Evolutionary conservation across 2,888 invertebrate genomes (phyloP).

Genomic region (Digitonthophagus gazella): DNA sequence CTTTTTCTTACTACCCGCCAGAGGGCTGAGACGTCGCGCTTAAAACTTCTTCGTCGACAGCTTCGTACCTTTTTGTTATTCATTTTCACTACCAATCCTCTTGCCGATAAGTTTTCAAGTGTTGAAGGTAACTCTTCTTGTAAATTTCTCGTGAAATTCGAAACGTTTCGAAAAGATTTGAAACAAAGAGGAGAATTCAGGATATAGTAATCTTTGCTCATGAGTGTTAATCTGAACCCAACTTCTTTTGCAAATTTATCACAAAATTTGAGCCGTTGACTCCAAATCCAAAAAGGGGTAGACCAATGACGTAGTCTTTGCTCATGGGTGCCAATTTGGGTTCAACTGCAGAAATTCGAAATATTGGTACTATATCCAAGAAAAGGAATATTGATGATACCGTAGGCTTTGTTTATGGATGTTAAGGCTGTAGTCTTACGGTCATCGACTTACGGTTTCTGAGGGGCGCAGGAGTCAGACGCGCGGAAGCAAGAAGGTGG

Average conservation of each 20-base stretch:
- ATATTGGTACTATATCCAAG: not conserved
- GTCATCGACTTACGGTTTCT: no score
- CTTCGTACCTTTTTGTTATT: not conserved
- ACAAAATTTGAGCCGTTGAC: not conserved
- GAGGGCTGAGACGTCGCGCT: not conserved
- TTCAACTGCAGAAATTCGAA: not conserved
- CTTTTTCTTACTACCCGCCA: conserved; percentile 6
- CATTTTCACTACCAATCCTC: not conserved
- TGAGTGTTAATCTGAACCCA: no score
- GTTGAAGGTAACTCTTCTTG: not conserved
- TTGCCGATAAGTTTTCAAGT: not conserved
- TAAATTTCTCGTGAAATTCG: not conserved
- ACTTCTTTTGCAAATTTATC: no score
- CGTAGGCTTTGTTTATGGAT: not conserved
- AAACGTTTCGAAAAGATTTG: no score
- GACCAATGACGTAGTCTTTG: not conserved
- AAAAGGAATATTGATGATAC: not conserved
- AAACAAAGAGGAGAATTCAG: no score
- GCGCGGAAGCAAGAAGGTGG: no score
- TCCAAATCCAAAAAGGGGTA: not conserved
- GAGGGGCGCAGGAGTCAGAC: no score
- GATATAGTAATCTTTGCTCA: no score
- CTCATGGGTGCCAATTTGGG: not conserved
- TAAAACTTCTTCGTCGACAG: not conserved
- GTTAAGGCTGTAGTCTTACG: no score